phyloP scores from a whole-genome alignment of 2,113 vertebrate species.

The Gorilla gorilla region DNA sequence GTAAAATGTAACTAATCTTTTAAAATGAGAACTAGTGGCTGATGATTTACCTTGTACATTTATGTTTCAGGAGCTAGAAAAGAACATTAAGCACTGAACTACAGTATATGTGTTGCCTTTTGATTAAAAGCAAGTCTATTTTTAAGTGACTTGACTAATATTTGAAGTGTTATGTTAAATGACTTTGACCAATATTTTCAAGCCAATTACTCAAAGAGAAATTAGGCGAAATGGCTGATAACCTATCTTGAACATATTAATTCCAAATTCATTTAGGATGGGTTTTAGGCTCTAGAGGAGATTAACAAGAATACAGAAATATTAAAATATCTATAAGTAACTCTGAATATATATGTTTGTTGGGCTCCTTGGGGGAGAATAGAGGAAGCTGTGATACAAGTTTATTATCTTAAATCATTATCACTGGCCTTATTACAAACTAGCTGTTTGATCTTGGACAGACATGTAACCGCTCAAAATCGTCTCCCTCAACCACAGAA shows the following conservation, averaged over 20 bases:
- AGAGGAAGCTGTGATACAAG: not conserved
- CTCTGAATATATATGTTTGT: not conserved
- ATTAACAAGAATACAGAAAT: not conserved
- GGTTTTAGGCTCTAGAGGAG: not conserved
- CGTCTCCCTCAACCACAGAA: not conserved
- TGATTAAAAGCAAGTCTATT: constrained; percentile 4
- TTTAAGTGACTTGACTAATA: constrained; percentile 1
- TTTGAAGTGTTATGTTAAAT: not conserved
- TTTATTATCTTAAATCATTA: not conserved
- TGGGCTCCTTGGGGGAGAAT: not conserved
- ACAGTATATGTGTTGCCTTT: not conserved
- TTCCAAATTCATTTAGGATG: constrained; percentile 19
- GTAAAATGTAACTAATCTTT: not conserved
- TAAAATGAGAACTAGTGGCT: not conserved
- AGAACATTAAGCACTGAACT: not conserved
- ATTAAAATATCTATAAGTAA: not conserved
- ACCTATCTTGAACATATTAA: not conserved
- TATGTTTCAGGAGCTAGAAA: constrained; percentile 3
- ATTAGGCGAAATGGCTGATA: not conserved
- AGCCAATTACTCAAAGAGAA: not conserved
- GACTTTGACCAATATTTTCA: not conserved
- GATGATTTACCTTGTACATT: not conserved
- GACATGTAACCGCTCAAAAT: not conserved
- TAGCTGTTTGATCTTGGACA: not conserved
- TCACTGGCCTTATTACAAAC: not conserved